Evolutionary conservation across 2,888 invertebrate genomes (phyloP), one percentile per base, ranked within the genome.

Genomic region (Aphidius colemani): DNA sequence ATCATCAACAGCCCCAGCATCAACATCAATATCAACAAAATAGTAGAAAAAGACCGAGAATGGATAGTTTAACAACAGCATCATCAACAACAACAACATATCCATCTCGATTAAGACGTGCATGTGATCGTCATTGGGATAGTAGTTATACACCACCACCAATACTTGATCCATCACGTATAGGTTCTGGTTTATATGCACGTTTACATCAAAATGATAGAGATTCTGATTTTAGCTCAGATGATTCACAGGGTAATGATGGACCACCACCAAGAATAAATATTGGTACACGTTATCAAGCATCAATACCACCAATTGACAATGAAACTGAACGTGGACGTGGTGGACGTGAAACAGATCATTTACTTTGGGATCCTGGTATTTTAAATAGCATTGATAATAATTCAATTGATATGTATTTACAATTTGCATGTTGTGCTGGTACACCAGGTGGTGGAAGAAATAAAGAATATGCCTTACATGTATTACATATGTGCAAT

Each of bases 371-470:
- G 95, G 91, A 95, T 82, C 95, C 96, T 39, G 89, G 89, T 75
- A 90, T 92, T 76, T 88, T 88, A 73, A 88, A 88, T 69, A 85
- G 86, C 30, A 87, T 89, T 75, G 89, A 88, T 68, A 92, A 89
- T 66, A 89, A 87, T 74, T 93, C 94, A 94, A 94, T 95, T 81
- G 92, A 95, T 82, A 92, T 93, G 87, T 97, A 94, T 85, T 90
- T 96, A 86, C 95, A 97, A 83, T 90, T 98, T 79, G 95, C 96
- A 66, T 96, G 96, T 86, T 96, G 95, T 79, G 95, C 96, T 64
- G 95, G 95, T 64, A 92, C 96, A 77, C 95, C 95, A 45, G 94
- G 96, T 67, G 96, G 95, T 71, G 96, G 96, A 56, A 90, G 94
- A 81, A 95, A 96, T 79, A 93, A 95, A 77, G 98, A 98, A 83